Conservation (phyloP, 2,113 vertebrate species). For the Spilogale gracilis region DNA sequence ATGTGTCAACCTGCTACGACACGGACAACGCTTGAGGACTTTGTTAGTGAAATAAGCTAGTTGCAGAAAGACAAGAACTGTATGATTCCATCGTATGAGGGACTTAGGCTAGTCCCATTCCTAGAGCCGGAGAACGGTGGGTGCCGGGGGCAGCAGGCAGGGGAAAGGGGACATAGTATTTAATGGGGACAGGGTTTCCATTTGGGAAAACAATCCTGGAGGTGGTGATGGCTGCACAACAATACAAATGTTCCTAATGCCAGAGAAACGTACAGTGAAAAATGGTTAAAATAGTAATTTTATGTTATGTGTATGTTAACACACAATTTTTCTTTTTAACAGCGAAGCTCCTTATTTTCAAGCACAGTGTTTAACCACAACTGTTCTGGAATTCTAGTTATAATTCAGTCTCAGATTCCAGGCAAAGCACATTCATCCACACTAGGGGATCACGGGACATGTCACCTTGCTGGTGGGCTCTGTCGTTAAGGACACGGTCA, state of each 20-base stretch:
- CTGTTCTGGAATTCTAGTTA: not conserved
- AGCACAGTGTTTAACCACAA: not conserved
- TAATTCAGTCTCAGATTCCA: not conserved
- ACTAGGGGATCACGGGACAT: fast-evolving
- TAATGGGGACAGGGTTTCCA: not conserved
- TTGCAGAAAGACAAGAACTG: not conserved
- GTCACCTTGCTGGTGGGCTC: not conserved
- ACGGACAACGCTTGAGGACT: not conserved
- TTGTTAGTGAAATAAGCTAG: not conserved
- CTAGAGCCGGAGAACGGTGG: not conserved
- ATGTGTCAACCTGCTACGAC: not conserved
- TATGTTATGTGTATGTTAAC: not conserved
- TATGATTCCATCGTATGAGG: fast-evolving
- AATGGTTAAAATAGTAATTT: not conserved
- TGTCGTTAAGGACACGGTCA: too few species aligned
- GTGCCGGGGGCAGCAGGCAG: fast-evolving
- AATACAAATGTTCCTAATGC: fast-evolving
- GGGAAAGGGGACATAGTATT: fast-evolving
- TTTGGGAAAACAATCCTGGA: not conserved
- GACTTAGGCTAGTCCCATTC: not conserved
- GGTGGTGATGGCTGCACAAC: too few species aligned
- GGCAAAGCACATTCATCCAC: not conserved
- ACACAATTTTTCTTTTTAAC: not conserved
- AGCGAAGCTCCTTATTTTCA: not conserved
- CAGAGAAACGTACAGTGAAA: not conserved